Conservation (phyloP, 2,113 vertebrate genomes). For the Alligator sinensis region DNA sequence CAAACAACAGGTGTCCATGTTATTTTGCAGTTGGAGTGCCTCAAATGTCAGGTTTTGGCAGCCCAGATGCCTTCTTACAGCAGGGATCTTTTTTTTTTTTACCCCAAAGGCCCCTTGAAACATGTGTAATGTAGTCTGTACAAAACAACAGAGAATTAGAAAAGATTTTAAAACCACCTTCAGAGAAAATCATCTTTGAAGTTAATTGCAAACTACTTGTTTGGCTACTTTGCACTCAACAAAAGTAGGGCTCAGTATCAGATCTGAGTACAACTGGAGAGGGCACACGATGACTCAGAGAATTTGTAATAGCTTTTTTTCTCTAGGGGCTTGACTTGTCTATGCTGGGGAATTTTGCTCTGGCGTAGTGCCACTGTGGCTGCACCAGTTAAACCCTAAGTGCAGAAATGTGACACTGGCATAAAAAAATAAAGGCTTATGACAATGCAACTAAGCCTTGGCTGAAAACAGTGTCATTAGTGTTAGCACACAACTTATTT, state of each 20-base stretch:
- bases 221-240: slow-evolving; percentile 11
- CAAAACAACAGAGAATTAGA: slow-evolving; percentile 12
- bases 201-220: not conserved
- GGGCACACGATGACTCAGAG: slow-evolving; percentile 41
- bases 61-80: slow-evolving; percentile 29
- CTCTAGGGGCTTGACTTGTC: slow-evolving; percentile 33
- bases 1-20: slow-evolving; percentile 70
- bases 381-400: not conserved
- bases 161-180: slow-evolving; percentile 48
- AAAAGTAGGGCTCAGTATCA: slow-evolving; percentile 58
- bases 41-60: slow-evolving; percentile 67
- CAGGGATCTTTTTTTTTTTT: slow-evolving; percentile 18
- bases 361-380: not conserved
- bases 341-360: not conserved
- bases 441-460: not conserved
- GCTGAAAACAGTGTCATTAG: fast-evolving
- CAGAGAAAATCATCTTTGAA: slow-evolving; percentile 44
- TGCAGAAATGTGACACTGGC: not conserved
- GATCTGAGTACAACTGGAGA: slow-evolving; percentile 34
- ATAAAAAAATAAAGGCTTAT: not conserved
- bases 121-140: slow-evolving; percentile 39
- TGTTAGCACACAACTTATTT: not conserved
- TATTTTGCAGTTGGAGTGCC: slow-evolving; percentile 63
- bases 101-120: slow-evolving; percentile 47
- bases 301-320: slow-evolving; percentile 40